Evolutionary conservation across 2,888 invertebrate species (phyloP).

Genomic region (Anaspis maculata): DNA sequence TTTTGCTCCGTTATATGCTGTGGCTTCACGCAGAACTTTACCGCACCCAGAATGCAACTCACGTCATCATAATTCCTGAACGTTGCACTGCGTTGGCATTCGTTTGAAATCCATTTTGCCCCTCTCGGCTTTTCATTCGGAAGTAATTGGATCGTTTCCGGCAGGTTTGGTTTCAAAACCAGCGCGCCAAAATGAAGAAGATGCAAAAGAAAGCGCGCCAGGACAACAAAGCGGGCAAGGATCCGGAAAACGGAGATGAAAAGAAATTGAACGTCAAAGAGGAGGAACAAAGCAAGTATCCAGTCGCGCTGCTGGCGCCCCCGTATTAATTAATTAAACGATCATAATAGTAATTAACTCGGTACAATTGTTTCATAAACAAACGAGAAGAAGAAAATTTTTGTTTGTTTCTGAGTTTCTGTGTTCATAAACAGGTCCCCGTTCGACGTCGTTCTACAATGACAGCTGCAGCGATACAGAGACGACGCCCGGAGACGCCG

Average conservation of each 20-base stretch:
- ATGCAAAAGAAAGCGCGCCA: slow-evolving; percentile 57
- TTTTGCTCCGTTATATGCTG: too few species aligned
- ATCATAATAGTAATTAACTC: too few species aligned
- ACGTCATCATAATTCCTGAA: too few species aligned
- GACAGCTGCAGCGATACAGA: slow-evolving; percentile 47
- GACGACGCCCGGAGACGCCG: slow-evolving; percentile 35
- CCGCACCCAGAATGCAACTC: too few species aligned
- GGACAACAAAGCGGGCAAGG: slow-evolving; percentile 48
- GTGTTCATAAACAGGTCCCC: slow-evolving; percentile 44
- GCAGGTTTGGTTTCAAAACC: slow-evolving; percentile 60
- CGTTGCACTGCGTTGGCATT: too few species aligned
- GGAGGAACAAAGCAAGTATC: slow-evolving; percentile 49
- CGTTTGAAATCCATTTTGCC: not conserved
- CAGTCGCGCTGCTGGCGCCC: slow-evolving; percentile 5
- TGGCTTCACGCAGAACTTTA: too few species aligned
- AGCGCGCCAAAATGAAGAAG: slow-evolving; percentile 58
- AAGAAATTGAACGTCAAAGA: slow-evolving; percentile 52
- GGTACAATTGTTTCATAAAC: too few species aligned
- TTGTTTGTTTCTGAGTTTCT: slow-evolving; percentile 3
- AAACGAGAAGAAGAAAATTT: slow-evolving; percentile 6
- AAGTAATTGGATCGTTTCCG: slow-evolving; percentile 23
- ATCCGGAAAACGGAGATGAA: slow-evolving; percentile 40
- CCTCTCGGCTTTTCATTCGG: slow-evolving; percentile 9
- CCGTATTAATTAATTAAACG: slow-evolving; percentile 21
- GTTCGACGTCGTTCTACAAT: slow-evolving; percentile 42